A percentile compares a stretch with the other conserved stretches of the same genome.
phyloP scores from a whole-genome alignment of 2,888 invertebrate genomes.

The Cataglyphis albicans region DNA sequence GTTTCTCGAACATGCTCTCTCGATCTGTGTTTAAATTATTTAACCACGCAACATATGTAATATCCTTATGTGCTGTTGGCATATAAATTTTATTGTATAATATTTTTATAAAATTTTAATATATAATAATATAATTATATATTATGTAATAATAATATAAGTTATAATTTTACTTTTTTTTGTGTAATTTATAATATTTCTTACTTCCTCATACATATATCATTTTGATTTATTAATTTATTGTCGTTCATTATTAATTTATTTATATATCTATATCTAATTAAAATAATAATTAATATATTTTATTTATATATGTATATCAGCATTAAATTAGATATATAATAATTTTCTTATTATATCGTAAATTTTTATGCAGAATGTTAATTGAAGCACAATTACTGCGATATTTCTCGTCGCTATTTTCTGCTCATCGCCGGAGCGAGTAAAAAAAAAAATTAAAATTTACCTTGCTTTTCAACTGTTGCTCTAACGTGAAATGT shows the following conservation, averaged over 20 bases:
- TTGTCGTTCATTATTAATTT: background rate
- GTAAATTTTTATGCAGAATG: background rate
- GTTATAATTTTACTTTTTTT: background rate
- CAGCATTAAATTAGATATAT: background rate
- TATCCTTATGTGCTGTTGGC: background rate
- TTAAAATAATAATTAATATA: background rate
- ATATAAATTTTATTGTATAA: background rate
- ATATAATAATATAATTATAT: background rate
- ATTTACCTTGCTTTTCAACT: background rate
- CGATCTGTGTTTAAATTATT: background rate
- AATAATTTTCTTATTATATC: background rate
- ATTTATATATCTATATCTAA: background rate
- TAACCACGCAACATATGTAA: background rate
- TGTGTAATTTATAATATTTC: background rate
- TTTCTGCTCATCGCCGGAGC: background rate
- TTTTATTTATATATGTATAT: background rate
- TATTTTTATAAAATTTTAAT: background rate
- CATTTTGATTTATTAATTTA: background rate
- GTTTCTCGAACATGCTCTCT: background rate
- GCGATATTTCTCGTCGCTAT: background rate
- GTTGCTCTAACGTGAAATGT: conserved; percentile 8
- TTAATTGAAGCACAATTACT: background rate
- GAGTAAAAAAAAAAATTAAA: conserved; percentile 1
- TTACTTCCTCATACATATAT: background rate
- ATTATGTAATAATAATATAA: background rate